A percentile compares a stretch with the other conserved stretches of the same genome.
Conservation (phyloP, 1,140 invertebrate genomes). For the Mylabris phalerata region DNA sequence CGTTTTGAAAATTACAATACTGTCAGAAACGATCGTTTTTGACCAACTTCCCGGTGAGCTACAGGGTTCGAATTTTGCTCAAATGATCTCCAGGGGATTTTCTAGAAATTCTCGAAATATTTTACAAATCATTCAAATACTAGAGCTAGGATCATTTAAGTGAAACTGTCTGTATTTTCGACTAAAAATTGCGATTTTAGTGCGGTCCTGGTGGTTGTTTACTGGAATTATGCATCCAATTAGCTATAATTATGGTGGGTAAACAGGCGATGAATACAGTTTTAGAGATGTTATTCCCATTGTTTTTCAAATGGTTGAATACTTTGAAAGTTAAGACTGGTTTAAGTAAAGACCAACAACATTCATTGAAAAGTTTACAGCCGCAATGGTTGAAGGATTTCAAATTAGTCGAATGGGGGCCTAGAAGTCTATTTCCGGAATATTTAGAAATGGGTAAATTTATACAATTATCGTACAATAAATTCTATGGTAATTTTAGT, state of each 20-base stretch:
- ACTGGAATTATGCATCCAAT: conserved; percentile 85
- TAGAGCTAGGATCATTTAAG: too few relatives aligned
- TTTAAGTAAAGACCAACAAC: conserved; percentile 33
- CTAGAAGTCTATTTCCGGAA: conserved; percentile 89
- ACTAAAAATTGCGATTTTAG: conserved; percentile 35
- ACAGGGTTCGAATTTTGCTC: too few relatives aligned
- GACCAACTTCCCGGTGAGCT: too few relatives aligned
- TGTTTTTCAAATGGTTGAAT: conserved; percentile 67
- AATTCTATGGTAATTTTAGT: conserved; percentile 46
- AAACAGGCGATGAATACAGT: conserved; percentile 93
- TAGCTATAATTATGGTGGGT: conserved; percentile 93
- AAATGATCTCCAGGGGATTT: too few relatives aligned
- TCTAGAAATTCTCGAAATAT: too few relatives aligned
- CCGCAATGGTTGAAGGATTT: conserved; percentile 89
- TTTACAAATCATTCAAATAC: too few relatives aligned
- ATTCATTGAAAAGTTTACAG: conserved; percentile 24
- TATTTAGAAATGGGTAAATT: conserved; percentile 92
- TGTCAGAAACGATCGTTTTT: too few relatives aligned
- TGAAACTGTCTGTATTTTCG: background rate
- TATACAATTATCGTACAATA: background rate
- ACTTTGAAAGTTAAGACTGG: conserved; percentile 54
- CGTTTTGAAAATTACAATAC: too few relatives aligned
- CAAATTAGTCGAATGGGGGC: conserved; percentile 80
- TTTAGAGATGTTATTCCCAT: conserved; percentile 69
- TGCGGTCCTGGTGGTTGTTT: conserved; percentile 84